These are phyloP conservation scores for Mergus octosetaceus DNA, from an alignment of 2,797 vertebrate species.

Conservation along the genomic window DNA sequence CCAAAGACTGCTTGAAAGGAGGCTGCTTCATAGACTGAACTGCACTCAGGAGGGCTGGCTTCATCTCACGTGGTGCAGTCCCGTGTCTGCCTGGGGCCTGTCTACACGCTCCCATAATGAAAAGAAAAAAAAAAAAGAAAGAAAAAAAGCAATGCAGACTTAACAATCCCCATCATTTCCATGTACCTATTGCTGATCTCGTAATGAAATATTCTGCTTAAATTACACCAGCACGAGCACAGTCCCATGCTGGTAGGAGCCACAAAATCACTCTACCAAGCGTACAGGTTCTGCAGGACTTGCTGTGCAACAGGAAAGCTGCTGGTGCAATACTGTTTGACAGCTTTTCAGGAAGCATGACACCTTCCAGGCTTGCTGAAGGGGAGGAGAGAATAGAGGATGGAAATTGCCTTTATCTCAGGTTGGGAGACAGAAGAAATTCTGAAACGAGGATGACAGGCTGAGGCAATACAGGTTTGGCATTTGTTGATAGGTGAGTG, in stretches of 20 bases:
- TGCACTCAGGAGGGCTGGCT: not conserved
- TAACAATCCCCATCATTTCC: not conserved
- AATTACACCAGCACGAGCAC: not conserved
- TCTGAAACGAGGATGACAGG: not conserved
- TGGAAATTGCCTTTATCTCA: not conserved
- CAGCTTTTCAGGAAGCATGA: not conserved
- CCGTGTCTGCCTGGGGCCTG: not conserved
- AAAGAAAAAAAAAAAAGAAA: conserved; percentile 3
- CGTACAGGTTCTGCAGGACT: not conserved
- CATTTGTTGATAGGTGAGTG: not conserved
- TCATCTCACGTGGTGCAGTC: rapidly evolving
- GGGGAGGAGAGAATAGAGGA: not conserved
- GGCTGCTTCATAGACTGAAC: not conserved
- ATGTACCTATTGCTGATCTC: not conserved
- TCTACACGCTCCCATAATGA: not conserved
- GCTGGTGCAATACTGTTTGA: not conserved
- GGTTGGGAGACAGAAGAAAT: not conserved
- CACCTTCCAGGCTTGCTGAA: not conserved
- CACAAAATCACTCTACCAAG: not conserved
- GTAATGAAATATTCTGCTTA: conserved; percentile 8
- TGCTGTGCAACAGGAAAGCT: not conserved
- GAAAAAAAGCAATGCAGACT: not conserved
- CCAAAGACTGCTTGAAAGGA: not conserved
- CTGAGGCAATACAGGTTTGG: not conserved
- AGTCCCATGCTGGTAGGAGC: not conserved